Evolutionary conservation across 2,797 vertebrate species (phyloP).

Genomic region (Myotis findleyi): DNA sequence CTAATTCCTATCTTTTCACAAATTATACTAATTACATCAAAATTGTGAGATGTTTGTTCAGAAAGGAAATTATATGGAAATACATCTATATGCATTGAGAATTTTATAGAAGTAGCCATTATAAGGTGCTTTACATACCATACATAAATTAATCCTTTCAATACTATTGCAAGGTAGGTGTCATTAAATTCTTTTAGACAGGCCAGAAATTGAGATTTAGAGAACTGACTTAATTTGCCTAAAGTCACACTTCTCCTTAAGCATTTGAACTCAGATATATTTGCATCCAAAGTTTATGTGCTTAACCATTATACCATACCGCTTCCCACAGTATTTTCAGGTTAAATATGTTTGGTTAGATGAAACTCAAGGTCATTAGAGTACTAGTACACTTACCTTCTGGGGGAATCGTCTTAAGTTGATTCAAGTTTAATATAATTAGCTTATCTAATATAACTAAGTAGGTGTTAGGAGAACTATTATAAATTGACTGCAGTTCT

Average conservation of each 20-base stretch:
- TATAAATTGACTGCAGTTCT: background rate
- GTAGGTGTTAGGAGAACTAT: background rate
- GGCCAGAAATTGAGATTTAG: background rate
- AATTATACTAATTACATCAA: background rate
- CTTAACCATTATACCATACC: background rate
- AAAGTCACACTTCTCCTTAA: background rate
- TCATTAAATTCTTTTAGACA: background rate
- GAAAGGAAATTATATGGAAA: background rate
- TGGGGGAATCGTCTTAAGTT: background rate
- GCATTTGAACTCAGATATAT: slow-evolving; percentile 7
- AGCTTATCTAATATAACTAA: slow-evolving; percentile 14
- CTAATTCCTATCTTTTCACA: slow-evolving; percentile 13
- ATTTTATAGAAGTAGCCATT: background rate
- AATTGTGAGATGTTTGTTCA: background rate
- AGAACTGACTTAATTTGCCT: background rate
- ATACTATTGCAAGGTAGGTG: background rate
- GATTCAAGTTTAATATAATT: slow-evolving; percentile 19
- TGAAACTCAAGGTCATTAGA: background rate
- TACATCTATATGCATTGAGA: background rate
- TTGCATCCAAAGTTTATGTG: slow-evolving; percentile 5
- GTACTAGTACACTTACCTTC: background rate
- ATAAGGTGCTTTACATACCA: background rate
- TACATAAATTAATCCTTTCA: background rate
- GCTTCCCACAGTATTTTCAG: background rate
- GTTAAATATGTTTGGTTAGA: slow-evolving; percentile 18